Evolutionary conservation across 2,113 vertebrate species (phyloP).

Genomic region (Mesocricetus auratus): DNA sequence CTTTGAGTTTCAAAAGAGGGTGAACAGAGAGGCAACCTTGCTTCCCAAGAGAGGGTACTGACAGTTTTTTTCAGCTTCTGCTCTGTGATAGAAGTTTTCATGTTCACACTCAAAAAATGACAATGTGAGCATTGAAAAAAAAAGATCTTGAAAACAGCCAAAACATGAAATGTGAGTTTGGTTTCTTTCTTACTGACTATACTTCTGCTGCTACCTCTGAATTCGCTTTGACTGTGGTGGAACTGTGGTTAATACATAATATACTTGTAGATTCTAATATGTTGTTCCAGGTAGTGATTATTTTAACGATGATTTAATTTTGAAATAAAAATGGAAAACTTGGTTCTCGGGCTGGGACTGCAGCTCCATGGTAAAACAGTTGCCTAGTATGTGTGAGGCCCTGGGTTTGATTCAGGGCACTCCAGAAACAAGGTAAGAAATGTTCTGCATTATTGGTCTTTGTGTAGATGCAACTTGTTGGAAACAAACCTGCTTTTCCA

Average conservation of each 20-base stretch:
- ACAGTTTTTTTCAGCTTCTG: background rate
- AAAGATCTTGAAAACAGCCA: background rate
- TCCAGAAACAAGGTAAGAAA: background rate
- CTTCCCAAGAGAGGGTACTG: background rate
- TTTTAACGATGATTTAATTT: background rate
- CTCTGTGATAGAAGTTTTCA: background rate
- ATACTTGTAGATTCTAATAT: background rate
- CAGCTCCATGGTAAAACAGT: background rate
- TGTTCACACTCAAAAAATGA: background rate
- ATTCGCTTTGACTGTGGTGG: background rate
- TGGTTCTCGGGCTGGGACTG: background rate
- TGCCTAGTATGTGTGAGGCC: background rate
- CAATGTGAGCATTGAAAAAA: conserved; percentile 10
- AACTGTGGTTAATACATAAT: background rate
- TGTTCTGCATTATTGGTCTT: background rate
- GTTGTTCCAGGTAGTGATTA: background rate
- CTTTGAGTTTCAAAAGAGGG: background rate
- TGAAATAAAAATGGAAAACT: background rate
- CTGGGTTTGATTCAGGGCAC: background rate
- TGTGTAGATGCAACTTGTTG: background rate
- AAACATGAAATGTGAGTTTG: background rate
- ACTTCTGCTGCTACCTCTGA: conserved; percentile 38
- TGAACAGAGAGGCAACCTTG: background rate
- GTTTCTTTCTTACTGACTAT: conserved; percentile 26
- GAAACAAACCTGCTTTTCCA: background rate